A percentile compares a stretch with the other conserved stretches of the same genome.
Conservation (phyloP, 2,888 invertebrate species). For the Loripinus fragilis region DNA sequence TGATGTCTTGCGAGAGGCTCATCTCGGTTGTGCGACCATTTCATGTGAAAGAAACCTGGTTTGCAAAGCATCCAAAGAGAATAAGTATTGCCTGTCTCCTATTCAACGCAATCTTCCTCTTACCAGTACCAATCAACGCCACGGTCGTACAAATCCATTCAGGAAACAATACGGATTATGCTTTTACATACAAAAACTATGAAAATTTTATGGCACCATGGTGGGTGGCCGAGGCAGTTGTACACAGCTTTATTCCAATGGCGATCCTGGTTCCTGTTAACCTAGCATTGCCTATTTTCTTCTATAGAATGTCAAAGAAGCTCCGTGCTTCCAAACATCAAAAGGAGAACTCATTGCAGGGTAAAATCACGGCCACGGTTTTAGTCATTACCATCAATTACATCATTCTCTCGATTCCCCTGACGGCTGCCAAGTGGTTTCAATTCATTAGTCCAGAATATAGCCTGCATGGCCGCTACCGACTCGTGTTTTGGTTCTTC, state of each 20-base stretch:
- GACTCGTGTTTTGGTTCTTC: constrained; percentile 5
- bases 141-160: neutral
- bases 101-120: neutral
- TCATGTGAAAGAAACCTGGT: too few species aligned
- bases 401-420: neutral
- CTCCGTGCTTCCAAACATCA: neutral
- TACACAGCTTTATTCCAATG: neutral
- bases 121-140: neutral
- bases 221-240: neutral
- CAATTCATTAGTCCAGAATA: neutral
- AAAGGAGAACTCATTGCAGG: neutral
- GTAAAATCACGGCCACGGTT: neutral
- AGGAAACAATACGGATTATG: neutral
- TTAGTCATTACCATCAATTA: neutral
- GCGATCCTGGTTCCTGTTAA: neutral
- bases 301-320: neutral
- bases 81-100: neutral
- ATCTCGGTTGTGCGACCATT: too few species aligned
- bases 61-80: neutral
- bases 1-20: too few species aligned
- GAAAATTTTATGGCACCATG: neutral
- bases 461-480: neutral
- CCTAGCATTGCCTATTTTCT: neutral
- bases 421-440: neutral
- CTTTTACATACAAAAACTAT: constrained; percentile 1